These are phyloP conservation scores for Sandelia bainsii DNA, from an alignment of 2,797 vertebrate species.

Conservation along the genomic window DNA sequence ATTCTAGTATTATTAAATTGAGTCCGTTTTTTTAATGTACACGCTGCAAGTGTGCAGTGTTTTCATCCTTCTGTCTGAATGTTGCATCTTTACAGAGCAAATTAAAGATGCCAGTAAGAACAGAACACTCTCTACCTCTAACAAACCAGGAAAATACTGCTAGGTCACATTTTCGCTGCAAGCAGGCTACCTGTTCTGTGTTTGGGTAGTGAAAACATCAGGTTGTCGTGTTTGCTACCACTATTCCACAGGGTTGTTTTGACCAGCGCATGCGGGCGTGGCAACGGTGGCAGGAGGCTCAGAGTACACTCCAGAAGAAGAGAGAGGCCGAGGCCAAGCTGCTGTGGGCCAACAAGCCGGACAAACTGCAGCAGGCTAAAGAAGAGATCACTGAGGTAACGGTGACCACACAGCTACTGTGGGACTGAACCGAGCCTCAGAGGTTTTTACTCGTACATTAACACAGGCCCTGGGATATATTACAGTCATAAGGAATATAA, in stretches of 20 bases:
- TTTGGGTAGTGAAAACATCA: not conserved
- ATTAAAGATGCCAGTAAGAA: too few relatives aligned
- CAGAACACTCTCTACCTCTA: not conserved
- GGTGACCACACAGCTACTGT: not conserved
- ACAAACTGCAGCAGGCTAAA: slow-evolving; percentile 97
- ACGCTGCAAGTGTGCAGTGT: not conserved
- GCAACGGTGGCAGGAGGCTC: slow-evolving; percentile 97
- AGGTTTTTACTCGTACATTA: not conserved
- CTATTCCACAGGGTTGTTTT: slow-evolving; percentile 88
- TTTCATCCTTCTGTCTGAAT: not conserved
- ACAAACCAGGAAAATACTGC: not conserved
- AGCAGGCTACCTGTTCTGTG: not conserved
- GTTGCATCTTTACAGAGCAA: too few relatives aligned
- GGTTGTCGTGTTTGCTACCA: not conserved
- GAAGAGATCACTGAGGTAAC: slow-evolving; percentile 94
- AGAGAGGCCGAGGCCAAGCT: slow-evolving; percentile 94
- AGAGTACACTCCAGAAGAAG: slow-evolving; percentile 94
- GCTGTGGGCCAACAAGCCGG: slow-evolving; percentile 97
- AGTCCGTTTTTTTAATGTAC: not conserved
- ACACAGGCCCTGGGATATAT: not conserved
- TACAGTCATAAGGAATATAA: not conserved
- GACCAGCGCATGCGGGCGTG: slow-evolving; percentile 95
- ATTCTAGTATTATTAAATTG: too few relatives aligned
- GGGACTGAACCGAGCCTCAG: not conserved
- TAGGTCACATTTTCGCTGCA: slow-evolving; percentile 2